Evolutionary conservation across 2,888 invertebrate genomes (phyloP), one percentile per base, ranked within the genome.

Genomic region (Orchesellides sinensis): DNA sequence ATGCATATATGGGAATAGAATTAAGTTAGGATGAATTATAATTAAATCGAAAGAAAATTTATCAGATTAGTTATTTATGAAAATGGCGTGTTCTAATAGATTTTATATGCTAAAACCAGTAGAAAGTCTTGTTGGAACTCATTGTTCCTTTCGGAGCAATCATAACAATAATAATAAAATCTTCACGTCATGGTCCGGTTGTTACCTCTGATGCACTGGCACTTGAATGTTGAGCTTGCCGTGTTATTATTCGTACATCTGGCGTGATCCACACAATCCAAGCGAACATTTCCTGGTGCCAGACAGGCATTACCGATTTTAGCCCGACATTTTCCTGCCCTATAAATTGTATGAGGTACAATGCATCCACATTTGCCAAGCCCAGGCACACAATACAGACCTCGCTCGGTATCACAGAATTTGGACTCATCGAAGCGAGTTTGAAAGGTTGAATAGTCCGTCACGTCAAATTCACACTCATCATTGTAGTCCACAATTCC

Each of bases 261-360:
- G 19, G 86, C 86, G 66, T 84, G 66, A n/a, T 84, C 73, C 14
- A 87, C 85, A 79, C 87, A 87, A n/a, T 86, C 86, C 40, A 86
- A 35, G 35, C 66, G 69, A 3, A 78, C 40, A 21, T 79, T 84
- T 25, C 74, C 83, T 10, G 72, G 65, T 6, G 77, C 78, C 72
- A 80, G 45, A 27, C 80, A 80, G 10, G 72, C 45, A 21, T 81
- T 80, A 25, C 83, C 82, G 32, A 87, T 83, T 79, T 83, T 86
- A 10, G 86, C 86, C 23, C 87, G 78, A 56, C 87, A 87, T 83
- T 86, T 87, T 47, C 87, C 87, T 19, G 54, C 19, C 45, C 86
- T 68, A 73, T 86, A 87, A 65, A 86, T 86, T 23, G 87, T 69
- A 52, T 84, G 86, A 8, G 87, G 86, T 6, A 85, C 72, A 25